Evolutionary conservation across 2,113 vertebrate genomes (phyloP).

Genomic region (Oncorhynchus keta): DNA sequence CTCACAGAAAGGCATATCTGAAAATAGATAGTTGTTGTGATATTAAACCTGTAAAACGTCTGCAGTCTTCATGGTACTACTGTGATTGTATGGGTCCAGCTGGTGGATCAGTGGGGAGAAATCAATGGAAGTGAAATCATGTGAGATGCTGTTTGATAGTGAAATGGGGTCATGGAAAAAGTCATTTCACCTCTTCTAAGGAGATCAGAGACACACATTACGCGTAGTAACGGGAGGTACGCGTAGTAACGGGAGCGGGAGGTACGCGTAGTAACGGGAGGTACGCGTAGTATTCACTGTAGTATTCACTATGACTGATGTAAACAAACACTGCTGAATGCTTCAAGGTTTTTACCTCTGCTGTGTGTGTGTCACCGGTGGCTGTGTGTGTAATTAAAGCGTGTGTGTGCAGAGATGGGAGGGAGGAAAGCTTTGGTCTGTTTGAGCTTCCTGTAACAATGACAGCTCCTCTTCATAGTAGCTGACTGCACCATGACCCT

Average conservation of each 20-base stretch:
- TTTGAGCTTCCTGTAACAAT: constrained; percentile 65
- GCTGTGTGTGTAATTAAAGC: constrained; percentile 57
- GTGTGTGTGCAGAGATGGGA: background rate
- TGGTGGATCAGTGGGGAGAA: no score
- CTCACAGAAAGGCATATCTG: background rate
- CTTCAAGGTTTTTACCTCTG: background rate
- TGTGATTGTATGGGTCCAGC: background rate
- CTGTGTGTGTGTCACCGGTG: constrained; percentile 18
- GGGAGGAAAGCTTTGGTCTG: constrained; percentile 19
- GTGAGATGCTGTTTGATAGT: no score
- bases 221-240: background rate
- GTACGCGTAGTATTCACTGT: background rate
- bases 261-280: background rate
- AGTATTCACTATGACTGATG: background rate
- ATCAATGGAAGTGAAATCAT: no score
- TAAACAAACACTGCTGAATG: background rate
- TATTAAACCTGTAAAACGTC: background rate
- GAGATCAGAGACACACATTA: no score
- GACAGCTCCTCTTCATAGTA: constrained; percentile 64
- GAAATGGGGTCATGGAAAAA: no score
- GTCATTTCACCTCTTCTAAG: no score
- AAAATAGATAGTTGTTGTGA: background rate
- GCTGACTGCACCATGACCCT: constrained; percentile 71
- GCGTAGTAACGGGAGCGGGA: background rate
- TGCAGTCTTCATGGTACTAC: background rate